Percentiles rank a stretch among this genome's conserved stretches.
Evolutionary conservation across 1,140 invertebrate species (phyloP).

Genomic region (Teleopsis dalmanni): DNA sequence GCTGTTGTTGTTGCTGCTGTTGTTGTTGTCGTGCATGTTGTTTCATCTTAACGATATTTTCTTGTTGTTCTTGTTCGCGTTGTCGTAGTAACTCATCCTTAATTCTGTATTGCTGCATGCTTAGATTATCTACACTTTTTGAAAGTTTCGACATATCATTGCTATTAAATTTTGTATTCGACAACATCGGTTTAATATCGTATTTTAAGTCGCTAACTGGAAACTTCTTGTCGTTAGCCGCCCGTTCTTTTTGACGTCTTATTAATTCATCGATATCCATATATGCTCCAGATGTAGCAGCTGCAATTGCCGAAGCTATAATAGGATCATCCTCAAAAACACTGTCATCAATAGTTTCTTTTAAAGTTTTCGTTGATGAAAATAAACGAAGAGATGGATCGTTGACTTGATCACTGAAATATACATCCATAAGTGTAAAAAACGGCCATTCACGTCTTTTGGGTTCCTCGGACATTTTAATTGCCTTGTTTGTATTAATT

Average conservation of each 20-base stretch:
- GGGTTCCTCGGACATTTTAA: conserved; percentile 44
- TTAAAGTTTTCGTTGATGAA: conserved; percentile 42
- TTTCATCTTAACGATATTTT: conserved; percentile 13
- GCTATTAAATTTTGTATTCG: conserved; percentile 35
- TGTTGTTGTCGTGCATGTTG: conserved; percentile 15
- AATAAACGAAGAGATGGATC: conserved; percentile 42
- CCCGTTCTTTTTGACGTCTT: conserved; percentile 34
- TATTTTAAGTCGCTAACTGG: conserved; percentile 31
- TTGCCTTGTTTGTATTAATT: conserved; percentile 18
- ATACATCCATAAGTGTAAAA: conserved; percentile 43
- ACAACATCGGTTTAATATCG: conserved; percentile 37
- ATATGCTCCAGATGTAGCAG: conserved; percentile 38
- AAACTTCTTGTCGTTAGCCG: conserved; percentile 28
- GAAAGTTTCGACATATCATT: conserved; percentile 36
- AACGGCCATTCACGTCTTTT: conserved; percentile 45
- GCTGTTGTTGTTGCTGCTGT: conserved; percentile 32
- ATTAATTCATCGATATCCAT: conserved; percentile 43
- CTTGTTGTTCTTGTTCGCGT: conserved; percentile 31
- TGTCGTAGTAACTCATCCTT: conserved; percentile 36
- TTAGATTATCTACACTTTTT: conserved; percentile 38
- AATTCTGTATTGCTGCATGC: conserved; percentile 40
- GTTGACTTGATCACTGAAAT: conserved; percentile 44
- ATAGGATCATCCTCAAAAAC: conserved; percentile 44
- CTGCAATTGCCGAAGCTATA: conserved; percentile 41
- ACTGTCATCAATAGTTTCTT: conserved; percentile 41